Evolutionary conservation across 2,113 vertebrate genomes (phyloP), one percentile per base, ranked within the genome.

Genomic region (Burhinus bistriatus): DNA sequence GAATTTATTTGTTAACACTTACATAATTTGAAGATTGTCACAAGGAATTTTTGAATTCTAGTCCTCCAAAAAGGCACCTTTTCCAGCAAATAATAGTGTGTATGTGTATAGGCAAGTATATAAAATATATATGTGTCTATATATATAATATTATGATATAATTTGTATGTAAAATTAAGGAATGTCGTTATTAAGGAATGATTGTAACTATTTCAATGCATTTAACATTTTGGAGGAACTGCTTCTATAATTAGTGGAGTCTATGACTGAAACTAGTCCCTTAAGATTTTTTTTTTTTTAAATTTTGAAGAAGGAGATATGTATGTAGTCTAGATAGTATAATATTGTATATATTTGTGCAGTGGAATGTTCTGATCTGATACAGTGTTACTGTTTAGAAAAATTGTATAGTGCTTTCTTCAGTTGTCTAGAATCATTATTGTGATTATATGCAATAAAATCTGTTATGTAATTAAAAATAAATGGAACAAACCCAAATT

Each of bases 11-110:
- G 9, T 87, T 64, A 65, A 36, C 7, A 8, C 1, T 71, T 55
- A 4, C 0, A 1, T 79, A 15, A 61, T 72, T 69, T 66, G 21
- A 62, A 58, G 32, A 36, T 17, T 44, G 9, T 76, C 23, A 57
- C 10, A 42, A 83, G 23, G 58, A 72, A 8, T 44, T 75, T 75
- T 83, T 75, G 7, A 71, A 29, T 71, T 82, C 29, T 55, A 45
- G 3, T 2, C 13, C 8, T 1, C 2, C 5, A 0, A 10, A 75
- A 83, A 54, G 11, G 4, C 9, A 42, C 2, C 4, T 58, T 66
- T 80, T 36, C 14, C 9, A 34, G 7, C 12, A 85, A 45, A 49
- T 42, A 78, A 26, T 22, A 34, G 11, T 47, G 8, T 44, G 5
- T 18, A 13, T 73, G 17, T 18, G 11, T 51, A 32, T 75, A 52